phyloP scores from a whole-genome alignment of 2,888 invertebrate species.

The Lithophane socia region DNA sequence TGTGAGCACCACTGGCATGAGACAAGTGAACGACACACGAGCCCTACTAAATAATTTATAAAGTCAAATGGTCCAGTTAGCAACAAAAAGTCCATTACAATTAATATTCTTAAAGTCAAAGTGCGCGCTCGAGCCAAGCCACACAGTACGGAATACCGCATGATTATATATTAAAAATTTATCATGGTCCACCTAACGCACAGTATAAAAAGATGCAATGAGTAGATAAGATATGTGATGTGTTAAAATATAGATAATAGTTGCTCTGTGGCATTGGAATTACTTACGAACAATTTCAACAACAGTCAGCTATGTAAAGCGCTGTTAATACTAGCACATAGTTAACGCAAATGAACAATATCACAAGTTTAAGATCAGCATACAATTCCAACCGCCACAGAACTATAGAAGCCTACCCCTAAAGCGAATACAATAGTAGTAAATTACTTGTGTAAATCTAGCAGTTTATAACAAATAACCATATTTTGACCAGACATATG shows the following conservation, averaged over 20 bases:
- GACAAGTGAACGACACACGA: conserved; percentile 12
- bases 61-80: conserved; percentile 50
- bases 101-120: conserved; percentile 50
- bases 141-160: conserved; percentile 59
- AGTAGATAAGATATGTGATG: conserved; percentile 89
- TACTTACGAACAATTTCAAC: conserved; percentile 51
- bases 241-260: conserved; percentile 79
- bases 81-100: conserved; percentile 60
- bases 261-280: conserved; percentile 68
- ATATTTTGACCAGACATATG: conserved; percentile 83
- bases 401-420: conserved; percentile 79
- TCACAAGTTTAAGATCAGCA: conserved; percentile 62
- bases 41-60: conserved; percentile 45
- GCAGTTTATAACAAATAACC: conserved; percentile 78
- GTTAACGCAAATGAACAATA: conserved; percentile 65
- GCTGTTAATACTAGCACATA: conserved; percentile 65
- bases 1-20: conserved; percentile 20
- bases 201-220: conserved; percentile 86
- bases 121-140: conserved; percentile 56
- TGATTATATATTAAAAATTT: conserved; percentile 67
- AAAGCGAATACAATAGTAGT: conserved; percentile 84
- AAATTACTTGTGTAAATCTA: conserved; percentile 81
- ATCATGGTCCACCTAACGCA: conserved; percentile 86
- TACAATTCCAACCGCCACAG: conserved; percentile 73
- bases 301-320: conserved; percentile 48